Evolutionary conservation across 2,888 invertebrate species (phyloP), one percentile per base, ranked within the genome.

Genomic region (Fragum sueziense): DNA sequence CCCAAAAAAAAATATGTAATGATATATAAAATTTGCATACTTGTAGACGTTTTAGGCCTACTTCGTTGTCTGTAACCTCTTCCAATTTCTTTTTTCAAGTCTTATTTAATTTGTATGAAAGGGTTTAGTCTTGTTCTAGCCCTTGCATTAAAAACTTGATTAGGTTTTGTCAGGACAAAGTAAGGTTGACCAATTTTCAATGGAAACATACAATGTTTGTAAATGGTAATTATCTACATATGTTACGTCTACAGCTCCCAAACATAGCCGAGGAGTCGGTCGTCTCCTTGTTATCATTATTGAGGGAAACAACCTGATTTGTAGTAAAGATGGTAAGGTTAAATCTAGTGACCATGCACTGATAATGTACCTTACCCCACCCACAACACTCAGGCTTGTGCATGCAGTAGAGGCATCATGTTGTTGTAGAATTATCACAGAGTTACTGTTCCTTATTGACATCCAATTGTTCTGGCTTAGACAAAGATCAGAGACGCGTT

Each of bases 271-370:
- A 93, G 91, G 94, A 94, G 92, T 95, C 86, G 95, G 95, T 85
- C 94, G 95, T 84, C 94, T 95, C 74, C 94, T 95, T 85, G 95
- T 94, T 70, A 93, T 94, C 74, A 93, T 94, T 72, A 88, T 93
- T 82, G 94, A 94, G 88, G 93, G 93, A 31, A 84, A 88, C 70
- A 89, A 90, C 76, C 88, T 93, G 20, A 88, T 90, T 57, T 89
- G 92, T 70, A 88, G 91, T 76, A 90, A 90, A 74, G 88, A 88
- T 89, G 93, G 93, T 94, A 93, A 93, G 93, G 27, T 25, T 37
- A 37, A 11, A 22, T 34, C 37, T 25, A 14, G 20, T 37, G 4
- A 41, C 25, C 65, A 3, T 65, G 65, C 65, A 65, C 65, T 41
- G 3, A 22, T 20, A 62, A 25, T 34, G 65, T 65, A 61, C 65